phyloP scores from a whole-genome alignment of 2,113 vertebrate genomes.

The Piprites chloris region DNA sequence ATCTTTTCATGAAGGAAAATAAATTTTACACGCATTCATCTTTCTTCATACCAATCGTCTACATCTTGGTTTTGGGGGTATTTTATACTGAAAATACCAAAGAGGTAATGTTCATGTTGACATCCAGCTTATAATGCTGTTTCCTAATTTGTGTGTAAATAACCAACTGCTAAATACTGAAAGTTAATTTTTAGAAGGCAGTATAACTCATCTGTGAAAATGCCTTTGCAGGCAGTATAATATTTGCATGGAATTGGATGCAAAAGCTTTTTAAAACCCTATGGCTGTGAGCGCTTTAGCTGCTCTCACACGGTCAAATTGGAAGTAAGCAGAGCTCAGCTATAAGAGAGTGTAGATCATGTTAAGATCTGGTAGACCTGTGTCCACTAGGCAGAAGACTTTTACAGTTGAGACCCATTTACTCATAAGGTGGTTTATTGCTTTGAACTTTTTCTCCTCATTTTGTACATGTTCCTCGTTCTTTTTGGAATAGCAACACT shows the following conservation, averaged over 20 bases:
- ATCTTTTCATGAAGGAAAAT: conserved; percentile 98
- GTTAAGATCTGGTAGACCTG: background rate
- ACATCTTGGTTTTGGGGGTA: conserved; percentile 90
- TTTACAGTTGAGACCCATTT: background rate
- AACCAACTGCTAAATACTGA: background rate
- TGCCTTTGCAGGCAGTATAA: background rate
- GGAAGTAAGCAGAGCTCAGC: background rate
- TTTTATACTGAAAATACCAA: conserved; percentile 96
- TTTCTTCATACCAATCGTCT: conserved; percentile 95
- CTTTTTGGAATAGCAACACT: conserved; percentile 56
- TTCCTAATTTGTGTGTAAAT: background rate
- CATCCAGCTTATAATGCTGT: background rate
- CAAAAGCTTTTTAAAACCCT: background rate
- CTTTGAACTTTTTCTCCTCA: conserved; percentile 43
- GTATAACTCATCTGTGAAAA: background rate
- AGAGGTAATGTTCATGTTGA: conserved; percentile 80
- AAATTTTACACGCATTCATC: conserved; percentile 96
- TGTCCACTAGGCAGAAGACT: background rate
- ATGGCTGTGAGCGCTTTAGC: background rate
- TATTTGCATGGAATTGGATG: background rate
- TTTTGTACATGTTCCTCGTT: conserved; percentile 46
- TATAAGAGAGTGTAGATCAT: background rate
- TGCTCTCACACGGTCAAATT: background rate
- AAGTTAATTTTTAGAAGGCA: background rate
- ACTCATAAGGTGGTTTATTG: background rate